Conservation (phyloP, 2,113 vertebrate species). For the Hoplias malabaricus region DNA sequence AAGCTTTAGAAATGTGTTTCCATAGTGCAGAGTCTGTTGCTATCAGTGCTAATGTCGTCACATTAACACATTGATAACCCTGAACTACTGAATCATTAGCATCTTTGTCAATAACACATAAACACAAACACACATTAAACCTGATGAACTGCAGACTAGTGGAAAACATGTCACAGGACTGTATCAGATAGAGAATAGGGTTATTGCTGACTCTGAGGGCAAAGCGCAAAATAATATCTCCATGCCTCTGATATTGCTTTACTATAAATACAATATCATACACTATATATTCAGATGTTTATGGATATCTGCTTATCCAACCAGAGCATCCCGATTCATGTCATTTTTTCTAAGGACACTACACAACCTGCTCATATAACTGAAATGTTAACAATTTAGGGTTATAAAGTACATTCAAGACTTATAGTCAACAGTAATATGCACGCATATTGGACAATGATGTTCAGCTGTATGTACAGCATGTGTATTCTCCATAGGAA, state of each 20-base stretch:
- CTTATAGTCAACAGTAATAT: too few species aligned
- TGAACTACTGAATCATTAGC: neutral
- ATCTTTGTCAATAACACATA: neutral
- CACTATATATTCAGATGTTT: too few species aligned
- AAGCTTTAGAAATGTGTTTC: neutral
- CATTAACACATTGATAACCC: neutral
- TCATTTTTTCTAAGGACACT: too few species aligned
- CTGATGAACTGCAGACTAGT: neutral
- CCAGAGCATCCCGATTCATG: too few species aligned
- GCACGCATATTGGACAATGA: too few species aligned
- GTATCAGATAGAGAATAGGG: neutral
- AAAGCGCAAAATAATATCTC: neutral
- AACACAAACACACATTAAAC: slow-evolving; percentile 3
- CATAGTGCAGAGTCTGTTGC: neutral
- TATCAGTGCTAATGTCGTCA: neutral
- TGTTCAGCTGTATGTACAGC: too few species aligned
- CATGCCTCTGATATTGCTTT: neutral
- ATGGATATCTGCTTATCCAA: too few species aligned
- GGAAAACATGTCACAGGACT: neutral
- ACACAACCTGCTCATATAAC: too few species aligned
- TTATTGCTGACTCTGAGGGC: neutral
- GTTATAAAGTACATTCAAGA: too few species aligned
- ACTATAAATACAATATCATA: too few species aligned
- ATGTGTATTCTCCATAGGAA: too few species aligned
- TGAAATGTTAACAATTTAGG: too few species aligned